Evolutionary conservation across 2,113 vertebrate species (phyloP).

Genomic region (Leptobrachium leishanense): DNA sequence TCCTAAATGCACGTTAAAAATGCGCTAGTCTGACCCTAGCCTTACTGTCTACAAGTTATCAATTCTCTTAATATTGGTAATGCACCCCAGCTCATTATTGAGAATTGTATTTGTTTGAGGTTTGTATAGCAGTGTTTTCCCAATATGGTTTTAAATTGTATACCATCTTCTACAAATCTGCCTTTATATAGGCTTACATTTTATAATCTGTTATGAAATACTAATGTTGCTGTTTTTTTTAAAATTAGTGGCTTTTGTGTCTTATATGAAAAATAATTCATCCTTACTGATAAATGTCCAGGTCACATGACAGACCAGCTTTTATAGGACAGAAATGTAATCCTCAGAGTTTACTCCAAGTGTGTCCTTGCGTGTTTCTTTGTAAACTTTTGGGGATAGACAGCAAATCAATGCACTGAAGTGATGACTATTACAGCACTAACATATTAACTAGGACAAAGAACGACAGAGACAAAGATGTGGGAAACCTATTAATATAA

Average conservation of each 20-base stretch:
- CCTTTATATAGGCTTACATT: no score
- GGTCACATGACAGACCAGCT: slow-evolving; percentile 29
- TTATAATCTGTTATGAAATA: no score
- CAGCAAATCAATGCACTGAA: slow-evolving; percentile 78
- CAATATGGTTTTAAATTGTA: no score
- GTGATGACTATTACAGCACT: slow-evolving; percentile 66
- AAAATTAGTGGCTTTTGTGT: not conserved
- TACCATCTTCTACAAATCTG: no score
- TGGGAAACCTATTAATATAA: slow-evolving; percentile 34
- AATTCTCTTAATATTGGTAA: no score
- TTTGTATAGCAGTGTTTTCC: no score
- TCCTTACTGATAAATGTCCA: slow-evolving; percentile 42
- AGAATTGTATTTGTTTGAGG: no score
- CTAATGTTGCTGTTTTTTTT: not conserved
- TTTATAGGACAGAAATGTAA: slow-evolving; percentile 40
- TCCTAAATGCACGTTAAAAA: no score
- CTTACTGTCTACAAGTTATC: no score
- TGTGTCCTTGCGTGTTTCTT: slow-evolving; percentile 73
- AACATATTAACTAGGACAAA: slow-evolving; percentile 58
- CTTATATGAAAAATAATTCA: slow-evolving; percentile 18
- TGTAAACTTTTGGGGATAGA: slow-evolving; percentile 65
- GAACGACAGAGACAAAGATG: slow-evolving; percentile 19
- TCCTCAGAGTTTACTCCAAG: slow-evolving; percentile 60
- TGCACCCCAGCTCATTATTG: no score
- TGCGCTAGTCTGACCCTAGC: no score